These are phyloP conservation scores for Sebastes minor DNA, from an alignment of 2,797 vertebrate genomes.

Conservation along the genomic window DNA sequence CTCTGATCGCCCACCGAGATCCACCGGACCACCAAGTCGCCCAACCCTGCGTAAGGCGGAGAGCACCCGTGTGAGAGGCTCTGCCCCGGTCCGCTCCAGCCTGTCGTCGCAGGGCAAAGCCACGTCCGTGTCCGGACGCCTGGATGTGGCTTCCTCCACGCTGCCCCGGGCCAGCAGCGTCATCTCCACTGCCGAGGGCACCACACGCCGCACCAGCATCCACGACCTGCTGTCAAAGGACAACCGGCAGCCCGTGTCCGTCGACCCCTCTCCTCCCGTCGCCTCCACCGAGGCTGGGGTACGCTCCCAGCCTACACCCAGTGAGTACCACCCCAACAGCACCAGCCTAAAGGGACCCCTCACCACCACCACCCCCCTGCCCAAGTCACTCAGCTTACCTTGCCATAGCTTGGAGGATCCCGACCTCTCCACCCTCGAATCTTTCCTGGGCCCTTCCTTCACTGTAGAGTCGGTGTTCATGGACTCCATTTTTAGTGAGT, in stretches of 20 bases:
- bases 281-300: constrained; percentile 75
- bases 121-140: constrained; percentile 84
- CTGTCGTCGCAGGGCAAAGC: constrained; percentile 84
- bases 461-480: constrained; percentile 81
- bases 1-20: constrained; percentile 65
- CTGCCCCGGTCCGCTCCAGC: constrained; percentile 73
- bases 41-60: constrained; percentile 87
- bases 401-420: constrained; percentile 74
- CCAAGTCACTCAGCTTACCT: constrained; percentile 83
- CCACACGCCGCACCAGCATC: constrained; percentile 95
- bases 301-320: constrained; percentile 82
- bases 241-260: constrained; percentile 88
- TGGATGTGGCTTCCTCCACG: constrained; percentile 84
- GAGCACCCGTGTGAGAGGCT: constrained; percentile 86
- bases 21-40: constrained; percentile 69
- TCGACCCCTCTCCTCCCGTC: constrained; percentile 83
- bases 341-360: constrained; percentile 57
- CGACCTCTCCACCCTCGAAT: constrained; percentile 79
- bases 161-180: constrained; percentile 97
- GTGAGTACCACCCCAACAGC: constrained; percentile 92
- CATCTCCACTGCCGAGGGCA: constrained; percentile 97
- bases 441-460: constrained; percentile 83
- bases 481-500: constrained; percentile 85
- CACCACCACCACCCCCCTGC: constrained; percentile 54
- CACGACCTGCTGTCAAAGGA: constrained; percentile 98